Evolutionary conservation across 2,888 invertebrate genomes (phyloP).

Genomic region (Caenorhabditis imperialis): DNA sequence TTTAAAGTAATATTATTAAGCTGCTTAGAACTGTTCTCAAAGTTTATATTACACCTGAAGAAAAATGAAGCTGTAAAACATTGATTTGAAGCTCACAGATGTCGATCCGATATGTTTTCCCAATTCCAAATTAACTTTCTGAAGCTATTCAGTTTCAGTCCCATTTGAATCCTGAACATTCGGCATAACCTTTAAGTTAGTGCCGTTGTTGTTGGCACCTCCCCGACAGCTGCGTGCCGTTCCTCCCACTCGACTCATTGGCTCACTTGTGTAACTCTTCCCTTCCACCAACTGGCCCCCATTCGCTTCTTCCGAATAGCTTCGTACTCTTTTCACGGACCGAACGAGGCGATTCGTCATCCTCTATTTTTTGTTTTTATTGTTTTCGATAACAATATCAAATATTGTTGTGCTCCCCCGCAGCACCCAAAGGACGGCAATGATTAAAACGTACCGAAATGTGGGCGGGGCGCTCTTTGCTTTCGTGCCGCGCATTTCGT

Average conservation of each 20-base stretch:
- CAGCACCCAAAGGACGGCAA: neutral
- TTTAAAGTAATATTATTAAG: too few relatives aligned
- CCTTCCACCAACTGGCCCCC: conserved; percentile 3
- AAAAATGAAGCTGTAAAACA: too few relatives aligned
- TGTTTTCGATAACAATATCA: conserved; percentile 13
- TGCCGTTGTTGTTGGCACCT: conserved; percentile 12
- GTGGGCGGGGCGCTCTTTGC: conserved; percentile 12
- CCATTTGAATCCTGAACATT: too few relatives aligned
- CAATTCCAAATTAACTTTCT: too few relatives aligned
- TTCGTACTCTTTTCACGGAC: neutral
- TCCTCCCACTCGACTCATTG: conserved; percentile 4
- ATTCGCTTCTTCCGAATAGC: neutral
- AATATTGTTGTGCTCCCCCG: conserved; percentile 12
- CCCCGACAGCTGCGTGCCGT: conserved; percentile 14
- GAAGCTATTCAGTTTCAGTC: too few relatives aligned
- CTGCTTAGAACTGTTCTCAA: too few relatives aligned
- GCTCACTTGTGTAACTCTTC: conserved; percentile 15
- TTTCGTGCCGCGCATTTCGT: conserved; percentile 18
- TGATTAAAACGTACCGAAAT: conserved; percentile 46
- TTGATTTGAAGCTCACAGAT: too few relatives aligned
- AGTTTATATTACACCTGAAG: too few relatives aligned
- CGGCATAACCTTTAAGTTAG: neutral
- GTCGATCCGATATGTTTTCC: too few relatives aligned
- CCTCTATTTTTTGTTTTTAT: neutral
- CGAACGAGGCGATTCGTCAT: conserved; percentile 2